Conservation (phyloP, 2,113 vertebrate species). For the Apus apus region DNA sequence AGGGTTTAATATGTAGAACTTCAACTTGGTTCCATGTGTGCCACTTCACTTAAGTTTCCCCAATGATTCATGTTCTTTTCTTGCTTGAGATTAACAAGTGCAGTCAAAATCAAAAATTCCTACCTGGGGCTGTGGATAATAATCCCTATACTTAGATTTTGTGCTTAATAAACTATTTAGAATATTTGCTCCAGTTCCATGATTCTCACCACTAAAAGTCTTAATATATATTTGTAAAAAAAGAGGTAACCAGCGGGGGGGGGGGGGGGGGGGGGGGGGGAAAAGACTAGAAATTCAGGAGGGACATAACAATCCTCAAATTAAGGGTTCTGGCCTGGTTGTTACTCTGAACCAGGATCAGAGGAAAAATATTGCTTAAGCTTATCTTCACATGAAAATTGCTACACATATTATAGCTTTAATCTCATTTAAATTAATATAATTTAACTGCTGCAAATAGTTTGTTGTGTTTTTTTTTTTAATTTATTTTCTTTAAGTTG, state of each 20-base stretch:
- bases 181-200: background rate
- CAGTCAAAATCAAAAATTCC: background rate
- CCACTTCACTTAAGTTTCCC: background rate
- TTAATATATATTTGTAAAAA: background rate
- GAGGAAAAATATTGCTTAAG: background rate
- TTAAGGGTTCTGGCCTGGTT: background rate
- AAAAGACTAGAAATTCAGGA: background rate
- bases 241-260: background rate
- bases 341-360: constrained; percentile 14
- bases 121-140: background rate
- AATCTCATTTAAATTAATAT: constrained; percentile 55
- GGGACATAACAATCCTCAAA: background rate
- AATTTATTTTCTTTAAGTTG: constrained; percentile 46
- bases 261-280: too few relatives aligned
- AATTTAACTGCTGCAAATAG: constrained; percentile 39
- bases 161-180: background rate
- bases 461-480: constrained; percentile 24
- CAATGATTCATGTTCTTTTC: background rate
- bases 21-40: background rate
- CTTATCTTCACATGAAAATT: constrained; percentile 35
- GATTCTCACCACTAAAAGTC: background rate
- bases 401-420: background rate
- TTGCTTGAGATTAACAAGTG: background rate
- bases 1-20: background rate
- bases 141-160: background rate